A percentile compares a stretch with the other conserved stretches of the same genome.
Conservation (phyloP, 2,797 vertebrate species). For the Pseudocheirus occidentalis region DNA sequence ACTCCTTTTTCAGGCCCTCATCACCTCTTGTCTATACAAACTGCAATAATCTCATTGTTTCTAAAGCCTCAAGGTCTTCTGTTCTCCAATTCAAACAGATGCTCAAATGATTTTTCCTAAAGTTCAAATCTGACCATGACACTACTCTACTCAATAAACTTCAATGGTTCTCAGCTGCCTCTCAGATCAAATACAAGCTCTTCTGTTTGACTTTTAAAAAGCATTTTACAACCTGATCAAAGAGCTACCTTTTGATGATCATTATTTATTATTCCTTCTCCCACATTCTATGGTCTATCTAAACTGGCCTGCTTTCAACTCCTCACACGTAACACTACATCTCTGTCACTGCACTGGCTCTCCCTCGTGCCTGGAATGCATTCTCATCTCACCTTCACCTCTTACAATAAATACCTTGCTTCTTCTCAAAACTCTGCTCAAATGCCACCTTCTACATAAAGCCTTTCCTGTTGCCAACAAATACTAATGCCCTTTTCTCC, state of each 20-base stretch:
- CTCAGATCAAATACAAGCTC: not conserved
- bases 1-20: not conserved
- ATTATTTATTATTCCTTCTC: not conserved
- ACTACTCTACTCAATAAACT: not conserved
- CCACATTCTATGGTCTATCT: not conserved
- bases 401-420: not conserved
- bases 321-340: not conserved
- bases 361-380: not conserved
- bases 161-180: not conserved
- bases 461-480: not conserved
- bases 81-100: not conserved
- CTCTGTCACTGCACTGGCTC: not conserved
- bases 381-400: not conserved
- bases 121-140: not conserved
- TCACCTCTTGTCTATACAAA: not conserved
- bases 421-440: not conserved
- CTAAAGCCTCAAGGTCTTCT: not conserved
- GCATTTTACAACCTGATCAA: not conserved
- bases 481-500: not conserved
- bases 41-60: not conserved
- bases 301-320: not conserved
- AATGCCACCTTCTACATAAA: not conserved
- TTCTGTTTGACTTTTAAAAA: not conserved
- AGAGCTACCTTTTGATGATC: not conserved
- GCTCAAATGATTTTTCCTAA: not conserved